Base-by-base conservation (phyloP, 2,797 vertebrate genomes). In the Hafferia zeledoni region DNA sequence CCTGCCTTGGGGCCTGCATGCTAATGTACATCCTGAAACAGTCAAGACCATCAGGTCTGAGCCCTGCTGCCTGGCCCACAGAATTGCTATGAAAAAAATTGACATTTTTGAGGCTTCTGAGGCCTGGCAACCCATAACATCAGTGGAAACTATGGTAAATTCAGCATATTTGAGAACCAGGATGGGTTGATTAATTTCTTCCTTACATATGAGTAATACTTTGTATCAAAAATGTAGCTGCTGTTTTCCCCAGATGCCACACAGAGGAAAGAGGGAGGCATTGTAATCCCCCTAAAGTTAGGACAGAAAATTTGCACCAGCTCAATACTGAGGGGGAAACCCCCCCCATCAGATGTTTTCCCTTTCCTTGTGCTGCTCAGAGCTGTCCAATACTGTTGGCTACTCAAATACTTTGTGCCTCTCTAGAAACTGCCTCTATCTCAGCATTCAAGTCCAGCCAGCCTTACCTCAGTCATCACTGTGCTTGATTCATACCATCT, bases 81-180 rank as follows among this genome's bases (percentile, higher is more conserved):
- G 28, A 49, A 31, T 53, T 67, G 55, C 35, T 83, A 19, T 44
- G 63, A 94, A 86, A 93, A 94, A 86, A 65, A 18, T 7, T 63
- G 23, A 82, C 55, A 90, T 93, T 94, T 91, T 92, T 94, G 94
- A 96, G 93, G 89, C 43, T 92, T 94, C 72, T 84, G 85, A 91
- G 92, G 82, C 65, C 87, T 95, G 82, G 72, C 31, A 91, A 69
- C 61, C 46, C 31, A 9, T 78, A 86, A 47, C 28, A 84, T 76
- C 72, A 59, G 37, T 70, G 72, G 67, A 93, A 91, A 46, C 23
- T 60, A 76, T 83, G 91, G 79, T 61, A 86, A 87, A 76, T n/a
- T 86, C 63, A 67, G 60, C 22, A 13, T 86, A 49, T 83, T 83
- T 88, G 47, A 83, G 67, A 86, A 82, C 17, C 23, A 82, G 52